Percentiles rank a stretch among this genome's conserved stretches.
Evolutionary conservation across 2,113 vertebrate species (phyloP).

Genomic region (Ochotona curzoniae): DNA sequence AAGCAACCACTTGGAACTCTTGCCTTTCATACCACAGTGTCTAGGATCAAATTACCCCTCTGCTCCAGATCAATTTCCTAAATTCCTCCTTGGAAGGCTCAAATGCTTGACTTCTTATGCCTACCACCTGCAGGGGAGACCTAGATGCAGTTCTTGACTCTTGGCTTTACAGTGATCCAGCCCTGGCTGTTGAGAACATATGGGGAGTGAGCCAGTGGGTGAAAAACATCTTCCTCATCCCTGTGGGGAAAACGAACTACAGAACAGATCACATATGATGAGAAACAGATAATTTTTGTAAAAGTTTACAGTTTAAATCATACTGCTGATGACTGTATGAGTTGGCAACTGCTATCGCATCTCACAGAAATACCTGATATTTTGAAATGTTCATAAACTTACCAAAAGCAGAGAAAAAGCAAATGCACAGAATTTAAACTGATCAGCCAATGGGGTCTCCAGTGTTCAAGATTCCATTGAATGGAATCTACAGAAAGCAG

Average conservation of each 20-base stretch:
- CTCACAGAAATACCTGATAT: slow-evolving; percentile 34
- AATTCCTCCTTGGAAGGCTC: too few relatives aligned
- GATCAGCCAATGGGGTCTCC: background rate
- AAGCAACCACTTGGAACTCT: too few relatives aligned
- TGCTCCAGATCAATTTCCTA: too few relatives aligned
- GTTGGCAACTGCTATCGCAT: background rate
- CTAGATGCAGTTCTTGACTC: too few relatives aligned
- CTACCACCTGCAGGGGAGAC: too few relatives aligned
- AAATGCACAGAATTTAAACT: background rate
- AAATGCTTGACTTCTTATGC: too few relatives aligned
- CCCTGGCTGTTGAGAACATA: too few relatives aligned
- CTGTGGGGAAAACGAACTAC: slow-evolving; percentile 33
- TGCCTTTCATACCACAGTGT: too few relatives aligned
- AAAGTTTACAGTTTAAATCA: slow-evolving; percentile 4
- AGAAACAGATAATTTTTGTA: slow-evolving; percentile 9
- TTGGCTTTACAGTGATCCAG: too few relatives aligned
- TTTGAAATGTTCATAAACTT: background rate
- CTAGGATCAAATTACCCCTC: too few relatives aligned
- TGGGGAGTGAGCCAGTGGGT: too few relatives aligned
- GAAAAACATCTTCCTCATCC: background rate
- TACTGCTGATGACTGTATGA: background rate
- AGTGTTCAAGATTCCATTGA: background rate
- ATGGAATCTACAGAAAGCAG: background rate
- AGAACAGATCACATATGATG: slow-evolving; percentile 42
- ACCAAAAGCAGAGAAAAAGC: background rate